Evolutionary conservation across 35 echinoderm and acorn worm species (phyloP), one percentile per base, ranked within the genome.

Genomic region (Amphiura filiformis): DNA sequence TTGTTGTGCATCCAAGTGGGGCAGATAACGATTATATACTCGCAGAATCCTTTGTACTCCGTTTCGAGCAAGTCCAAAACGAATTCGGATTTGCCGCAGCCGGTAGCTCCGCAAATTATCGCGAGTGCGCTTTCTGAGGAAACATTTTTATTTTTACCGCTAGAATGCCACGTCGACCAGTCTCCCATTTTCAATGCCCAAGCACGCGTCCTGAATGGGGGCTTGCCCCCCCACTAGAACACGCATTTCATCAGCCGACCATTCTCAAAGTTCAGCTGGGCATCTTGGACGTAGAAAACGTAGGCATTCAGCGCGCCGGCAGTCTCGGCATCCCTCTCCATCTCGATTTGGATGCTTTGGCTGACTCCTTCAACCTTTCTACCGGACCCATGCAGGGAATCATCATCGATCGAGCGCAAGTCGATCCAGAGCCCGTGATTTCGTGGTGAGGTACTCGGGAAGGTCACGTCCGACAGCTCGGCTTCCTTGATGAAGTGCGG

Each of bases 381-480:
- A 0, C 86, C 86, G 52, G 57, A 77, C 7, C 86, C 86, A 56
- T 88, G 86, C 12, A 75, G 35, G 20, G 15, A 28, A 80, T 88
- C 57, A 80, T 88, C 86, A 56, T 88, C 86, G 37, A 22, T 88
- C 32, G 41, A 80, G 79, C 86, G 79, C 77, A 88, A 23, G 57
- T 88, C 86, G 11, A 88, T 13, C 86, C 77, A 88, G 22, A 88
- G 77, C 7, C 41, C 86, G 18, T 79, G 80, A n/a, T n/a, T 88
- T 78, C 7, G 56, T 70, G 2, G 56, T 88, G 13, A 88, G 47
- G 34, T 79, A 88, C 7, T 80, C 86, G 22, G 4, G 11, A 33
- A 88, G 86, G 1, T 17, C 47, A 88, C 41, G 78, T 88, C 47
- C 18, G 34, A 39, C 26, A 88, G 77, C 20, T 78, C 37, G 2